Base-by-base conservation (phyloP, 2,113 vertebrate genomes). In the Orthonyx spaldingii region DNA sequence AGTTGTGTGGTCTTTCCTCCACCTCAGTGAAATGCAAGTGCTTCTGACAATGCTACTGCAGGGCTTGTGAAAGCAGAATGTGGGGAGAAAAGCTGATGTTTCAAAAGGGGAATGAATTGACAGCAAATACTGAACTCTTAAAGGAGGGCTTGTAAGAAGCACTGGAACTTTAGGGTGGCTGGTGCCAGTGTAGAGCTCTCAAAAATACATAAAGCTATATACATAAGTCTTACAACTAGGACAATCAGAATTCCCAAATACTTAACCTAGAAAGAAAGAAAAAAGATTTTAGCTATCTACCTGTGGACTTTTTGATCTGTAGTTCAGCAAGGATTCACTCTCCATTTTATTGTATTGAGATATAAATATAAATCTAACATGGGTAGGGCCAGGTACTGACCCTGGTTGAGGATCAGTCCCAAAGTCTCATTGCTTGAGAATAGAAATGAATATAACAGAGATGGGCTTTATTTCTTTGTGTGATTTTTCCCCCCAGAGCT, bases 71-170 rank as follows among this genome's bases (percentile, higher is more conserved):
- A 32, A 59, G 41, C 44, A 68, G 13, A 66, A 52, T 19, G 37
- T 22, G 37, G 22, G 46, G 16, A 72, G 35, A 64, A 64, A 84
- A 27, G 22, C 16, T 79, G 46, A 5, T 37, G 28, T 59, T 63
- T 79, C 57, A 66, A 49, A 70, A 20, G 7, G 16, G 12, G 27
- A 66, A 16, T 13, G 30, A 63, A 47, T 44, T 60, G 41, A 56
- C 11, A 32, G 30, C 7, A 68, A 70, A 85, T 32, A 26, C 14
- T 4, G 2, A 37, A 14, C 13, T 83, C 30, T 33, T 52, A 27
- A 72, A 89, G 37, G 24, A 28, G 23, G 4, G 6, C 7, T 76
- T 0, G 0, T 44, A 53, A 64, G 37, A 61, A 94, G 1, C 2
- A 3, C 9, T 57, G 15, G 17, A 61, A 32, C 3, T 80, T 63